Conservation (phyloP, 2,888 invertebrate species). For the Amphipyra tragopoginis region DNA sequence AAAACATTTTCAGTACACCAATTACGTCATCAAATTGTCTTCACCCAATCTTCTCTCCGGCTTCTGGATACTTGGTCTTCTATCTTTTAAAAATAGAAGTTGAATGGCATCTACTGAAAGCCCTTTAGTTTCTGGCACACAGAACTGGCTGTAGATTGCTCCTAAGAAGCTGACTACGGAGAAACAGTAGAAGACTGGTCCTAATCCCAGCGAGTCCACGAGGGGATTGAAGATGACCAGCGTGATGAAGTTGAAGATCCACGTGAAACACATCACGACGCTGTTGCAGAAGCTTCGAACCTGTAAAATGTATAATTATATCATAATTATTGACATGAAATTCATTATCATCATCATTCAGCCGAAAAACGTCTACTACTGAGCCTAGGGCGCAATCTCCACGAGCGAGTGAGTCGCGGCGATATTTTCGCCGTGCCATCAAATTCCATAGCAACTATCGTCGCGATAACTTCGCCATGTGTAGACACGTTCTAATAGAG, state of each 20-base stretch:
- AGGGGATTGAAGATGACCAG: constrained; percentile 77
- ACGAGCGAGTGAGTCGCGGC: too few species aligned
- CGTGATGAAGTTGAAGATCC: constrained; percentile 74
- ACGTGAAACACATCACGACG: constrained; percentile 66
- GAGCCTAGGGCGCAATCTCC: too few species aligned
- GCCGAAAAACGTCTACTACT: too few species aligned
- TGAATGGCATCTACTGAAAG: constrained; percentile 76
- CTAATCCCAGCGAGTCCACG: constrained; percentile 71
- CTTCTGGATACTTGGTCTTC: constrained; percentile 34
- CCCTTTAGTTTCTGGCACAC: constrained; percentile 83
- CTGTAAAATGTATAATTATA: constrained; percentile 50
- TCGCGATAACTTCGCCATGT: too few species aligned
- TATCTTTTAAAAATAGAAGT: constrained; percentile 64
- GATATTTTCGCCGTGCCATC: too few species aligned
- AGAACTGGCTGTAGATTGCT: constrained; percentile 70
- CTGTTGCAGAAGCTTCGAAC: constrained; percentile 77
- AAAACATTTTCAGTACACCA: not conserved
- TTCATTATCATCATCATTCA: too few species aligned
- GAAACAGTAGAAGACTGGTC: constrained; percentile 79
- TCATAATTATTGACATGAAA: too few species aligned
- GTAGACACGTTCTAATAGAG: too few species aligned
- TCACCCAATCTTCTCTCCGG: not conserved
- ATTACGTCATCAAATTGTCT: constrained; percentile 3
- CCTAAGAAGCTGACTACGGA: constrained; percentile 73
- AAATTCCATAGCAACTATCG: too few species aligned